phyloP scores from a whole-genome alignment of 2,888 invertebrate genomes.

The Rhodophaea formosa region DNA sequence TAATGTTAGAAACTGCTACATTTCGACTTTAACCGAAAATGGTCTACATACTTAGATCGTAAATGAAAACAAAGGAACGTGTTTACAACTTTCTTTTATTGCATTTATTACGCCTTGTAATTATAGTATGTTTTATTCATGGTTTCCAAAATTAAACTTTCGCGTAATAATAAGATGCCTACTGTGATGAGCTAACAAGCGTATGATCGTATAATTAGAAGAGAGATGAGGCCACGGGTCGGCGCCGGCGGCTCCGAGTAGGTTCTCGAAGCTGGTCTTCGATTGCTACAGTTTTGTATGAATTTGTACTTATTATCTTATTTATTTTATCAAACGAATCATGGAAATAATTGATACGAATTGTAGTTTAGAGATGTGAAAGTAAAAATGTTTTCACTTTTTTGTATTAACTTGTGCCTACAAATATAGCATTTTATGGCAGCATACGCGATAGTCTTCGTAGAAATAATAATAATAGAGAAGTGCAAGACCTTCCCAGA shows the following conservation, averaged over 20 bases:
- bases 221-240: not conserved
- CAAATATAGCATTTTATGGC: not conserved
- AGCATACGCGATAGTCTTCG: not conserved
- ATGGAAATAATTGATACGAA: slow-evolving; percentile 6
- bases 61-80: slow-evolving; percentile 4
- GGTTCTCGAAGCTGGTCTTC: slow-evolving; percentile 52
- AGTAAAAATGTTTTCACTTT: not conserved
- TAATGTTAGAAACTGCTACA: not conserved
- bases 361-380: not conserved
- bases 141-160: not conserved
- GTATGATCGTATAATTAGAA: not conserved
- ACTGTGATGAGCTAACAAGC: slow-evolving; percentile 6
- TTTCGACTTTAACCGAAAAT: not conserved
- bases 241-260: not conserved
- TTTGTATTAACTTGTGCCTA: not conserved
- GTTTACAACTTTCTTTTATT: slow-evolving; percentile 20
- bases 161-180: slow-evolving; percentile 15
- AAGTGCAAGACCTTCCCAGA: not conserved
- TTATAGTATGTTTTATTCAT: slow-evolving; percentile 14
- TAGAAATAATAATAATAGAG: slow-evolving; percentile 2
- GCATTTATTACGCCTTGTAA: slow-evolving; percentile 25
- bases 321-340: slow-evolving; percentile 18
- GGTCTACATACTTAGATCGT: not conserved
- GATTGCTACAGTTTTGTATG: slow-evolving; percentile 31
- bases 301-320: slow-evolving; percentile 34